These are phyloP conservation scores for Musca vetustissima DNA, from an alignment of 1,140 invertebrate species.

Conservation along the genomic window DNA sequence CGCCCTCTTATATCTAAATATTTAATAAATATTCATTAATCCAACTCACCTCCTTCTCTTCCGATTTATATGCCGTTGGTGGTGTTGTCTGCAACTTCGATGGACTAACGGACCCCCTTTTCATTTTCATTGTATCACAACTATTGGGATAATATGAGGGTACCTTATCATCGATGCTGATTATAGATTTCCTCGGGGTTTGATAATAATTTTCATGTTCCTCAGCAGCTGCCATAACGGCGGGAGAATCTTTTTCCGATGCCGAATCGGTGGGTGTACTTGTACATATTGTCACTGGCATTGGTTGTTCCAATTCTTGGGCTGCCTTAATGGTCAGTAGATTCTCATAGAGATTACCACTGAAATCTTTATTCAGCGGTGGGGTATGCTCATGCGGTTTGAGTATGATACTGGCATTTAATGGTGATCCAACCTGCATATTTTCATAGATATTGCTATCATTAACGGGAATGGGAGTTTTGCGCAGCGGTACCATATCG, in stretches of 20 bases:
- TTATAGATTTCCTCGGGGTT: conserved; percentile 48
- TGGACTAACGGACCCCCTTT: conserved; percentile 29
- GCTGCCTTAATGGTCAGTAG: conserved; percentile 45
- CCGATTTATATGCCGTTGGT: not conserved
- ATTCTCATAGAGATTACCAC: conserved; percentile 50
- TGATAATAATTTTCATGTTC: conserved; percentile 49
- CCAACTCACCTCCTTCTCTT: not conserved
- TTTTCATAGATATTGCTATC: conserved; percentile 12
- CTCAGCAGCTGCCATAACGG: not conserved
- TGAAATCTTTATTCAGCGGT: conserved; percentile 30
- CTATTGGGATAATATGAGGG: conserved; percentile 54
- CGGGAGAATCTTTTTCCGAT: conserved; percentile 21
- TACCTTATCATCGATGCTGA: conserved; percentile 52
- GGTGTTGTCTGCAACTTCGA: not conserved
- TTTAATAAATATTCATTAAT: not conserved
- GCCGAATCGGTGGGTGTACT: conserved; percentile 53
- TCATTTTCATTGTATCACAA: conserved; percentile 47
- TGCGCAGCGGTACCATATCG: not conserved
- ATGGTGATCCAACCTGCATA: conserved; percentile 6
- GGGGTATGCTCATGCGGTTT: not conserved
- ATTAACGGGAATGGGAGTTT: not conserved
- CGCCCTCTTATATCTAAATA: too few species aligned
- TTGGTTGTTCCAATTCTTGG: conserved; percentile 41
- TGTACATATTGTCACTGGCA: conserved; percentile 36
- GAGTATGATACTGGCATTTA: not conserved